Evolutionary conservation across 2,113 vertebrate genomes (phyloP), one percentile per base, ranked within the genome.

Genomic region (Laticauda laticaudata): DNA sequence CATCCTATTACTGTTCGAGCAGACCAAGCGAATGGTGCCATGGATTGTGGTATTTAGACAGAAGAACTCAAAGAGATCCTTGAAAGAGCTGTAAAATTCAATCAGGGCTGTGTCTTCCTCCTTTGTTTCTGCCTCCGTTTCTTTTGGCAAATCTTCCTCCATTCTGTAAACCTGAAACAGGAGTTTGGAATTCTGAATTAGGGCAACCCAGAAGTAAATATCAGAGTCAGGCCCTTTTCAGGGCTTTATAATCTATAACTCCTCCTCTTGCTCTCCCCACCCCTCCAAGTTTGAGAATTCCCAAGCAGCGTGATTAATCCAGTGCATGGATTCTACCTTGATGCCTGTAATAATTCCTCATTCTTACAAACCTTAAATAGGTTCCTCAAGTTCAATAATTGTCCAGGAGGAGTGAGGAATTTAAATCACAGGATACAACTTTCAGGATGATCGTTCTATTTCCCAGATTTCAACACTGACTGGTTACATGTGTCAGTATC

Each of bases 31-130:
- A 59, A 97, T 45, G 23, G 97, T 93, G 23, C 98, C 97, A 0
- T 98, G 98, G 94, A 98, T 96, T 0, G 97, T 97, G 2, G 95
- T 96, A 64, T 97, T 96, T 90, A 96, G 92, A 6, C 98, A 98
- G 95, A 98, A 98, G 92, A 97, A 98, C 91, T 96, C 94, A n/a
- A 98, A 96, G 91, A 98, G 92, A 3, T 98, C 98, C 55, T 23
- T 75, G 95, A 97, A 98, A 89, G 97, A 98, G 39, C 92, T 2
- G 0, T 95, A 96, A 26, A 98, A 96, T 89, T 97, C 97, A 23
- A 98, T 92, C 45, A 97, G 97, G 45, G 92, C 92, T 0, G 26
- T 14, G 1, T 93, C 75, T 0, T 96, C 92, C 59, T 98, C 97
- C 8, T 89, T 0, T 3, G 2, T 14, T 4, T n/a, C 86, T 0